phyloP scores from a whole-genome alignment of 2,888 invertebrate genomes.

The Melipona beecheii region DNA sequence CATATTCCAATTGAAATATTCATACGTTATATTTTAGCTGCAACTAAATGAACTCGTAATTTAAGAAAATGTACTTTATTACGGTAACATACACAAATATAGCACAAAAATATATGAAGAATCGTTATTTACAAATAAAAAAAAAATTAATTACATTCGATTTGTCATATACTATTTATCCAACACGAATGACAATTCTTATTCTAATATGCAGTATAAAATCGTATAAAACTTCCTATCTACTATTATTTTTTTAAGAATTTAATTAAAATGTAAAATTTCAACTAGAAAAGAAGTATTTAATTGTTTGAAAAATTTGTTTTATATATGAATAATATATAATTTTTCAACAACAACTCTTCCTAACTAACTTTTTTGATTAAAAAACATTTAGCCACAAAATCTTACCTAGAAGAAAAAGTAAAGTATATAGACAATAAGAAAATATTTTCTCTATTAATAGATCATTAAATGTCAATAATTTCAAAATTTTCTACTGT shows the following conservation, averaged over 20 bases:
- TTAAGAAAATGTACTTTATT: slow-evolving; percentile 63
- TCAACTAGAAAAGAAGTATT: no score
- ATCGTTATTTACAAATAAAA: slow-evolving; percentile 65
- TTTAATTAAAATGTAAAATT: background rate
- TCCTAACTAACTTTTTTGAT: background rate
- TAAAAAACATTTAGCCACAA: background rate
- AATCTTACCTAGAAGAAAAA: background rate
- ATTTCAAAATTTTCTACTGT: background rate
- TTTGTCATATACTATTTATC: slow-evolving; percentile 16
- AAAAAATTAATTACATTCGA: slow-evolving; percentile 43
- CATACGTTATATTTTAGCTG: background rate
- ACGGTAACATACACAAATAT: slow-evolving; percentile 52
- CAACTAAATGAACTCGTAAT: background rate
- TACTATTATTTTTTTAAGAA: no score
- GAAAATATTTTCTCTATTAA: background rate
- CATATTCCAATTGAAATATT: background rate
- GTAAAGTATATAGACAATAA: background rate
- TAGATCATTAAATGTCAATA: background rate
- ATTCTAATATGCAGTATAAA: background rate
- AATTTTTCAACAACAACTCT: background rate
- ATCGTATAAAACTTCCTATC: background rate
- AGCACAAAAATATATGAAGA: slow-evolving; percentile 65
- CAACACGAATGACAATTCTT: background rate
- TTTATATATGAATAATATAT: background rate
- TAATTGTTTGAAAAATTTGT: no score